Conservation (phyloP, 2,797 vertebrate species). For the Adelosebastes latens region DNA sequence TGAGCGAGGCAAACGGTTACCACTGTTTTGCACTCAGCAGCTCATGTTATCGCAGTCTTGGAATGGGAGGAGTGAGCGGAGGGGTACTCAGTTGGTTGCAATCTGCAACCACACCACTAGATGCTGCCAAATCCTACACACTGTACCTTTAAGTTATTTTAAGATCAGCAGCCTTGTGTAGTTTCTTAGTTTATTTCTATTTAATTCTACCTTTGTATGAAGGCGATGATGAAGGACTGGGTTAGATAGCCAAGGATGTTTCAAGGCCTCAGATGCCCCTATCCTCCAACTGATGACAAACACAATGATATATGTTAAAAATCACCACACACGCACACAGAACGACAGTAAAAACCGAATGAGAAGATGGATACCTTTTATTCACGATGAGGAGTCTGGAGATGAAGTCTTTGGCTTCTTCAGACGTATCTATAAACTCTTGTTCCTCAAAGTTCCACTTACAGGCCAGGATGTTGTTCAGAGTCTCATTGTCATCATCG, state of each 20-base stretch:
- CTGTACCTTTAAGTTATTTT: neutral
- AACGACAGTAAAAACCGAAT: neutral
- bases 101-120: no score
- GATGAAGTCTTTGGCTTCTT: conserved; percentile 95
- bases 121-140: no score
- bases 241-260: conserved; percentile 94
- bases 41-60: no score
- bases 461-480: conserved; percentile 95
- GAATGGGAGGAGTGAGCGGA: no score
- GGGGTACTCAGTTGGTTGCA: no score
- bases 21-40: no score
- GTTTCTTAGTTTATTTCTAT: accelerated
- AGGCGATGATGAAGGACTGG: conserved; percentile 88
- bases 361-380: conserved; percentile 85
- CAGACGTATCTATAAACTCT: conserved; percentile 90
- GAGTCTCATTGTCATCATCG: conserved; percentile 91
- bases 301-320: neutral
- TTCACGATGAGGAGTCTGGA: conserved; percentile 91
- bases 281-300: conserved; percentile 91
- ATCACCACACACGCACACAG: neutral
- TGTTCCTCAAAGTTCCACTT: conserved; percentile 94
- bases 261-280: conserved; percentile 91
- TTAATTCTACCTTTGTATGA: conserved; percentile 81
- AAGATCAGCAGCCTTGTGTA: neutral
- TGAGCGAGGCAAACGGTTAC: no score